Conservation (phyloP, 2,888 invertebrate species). For the Caenorhabditis virilis region DNA sequence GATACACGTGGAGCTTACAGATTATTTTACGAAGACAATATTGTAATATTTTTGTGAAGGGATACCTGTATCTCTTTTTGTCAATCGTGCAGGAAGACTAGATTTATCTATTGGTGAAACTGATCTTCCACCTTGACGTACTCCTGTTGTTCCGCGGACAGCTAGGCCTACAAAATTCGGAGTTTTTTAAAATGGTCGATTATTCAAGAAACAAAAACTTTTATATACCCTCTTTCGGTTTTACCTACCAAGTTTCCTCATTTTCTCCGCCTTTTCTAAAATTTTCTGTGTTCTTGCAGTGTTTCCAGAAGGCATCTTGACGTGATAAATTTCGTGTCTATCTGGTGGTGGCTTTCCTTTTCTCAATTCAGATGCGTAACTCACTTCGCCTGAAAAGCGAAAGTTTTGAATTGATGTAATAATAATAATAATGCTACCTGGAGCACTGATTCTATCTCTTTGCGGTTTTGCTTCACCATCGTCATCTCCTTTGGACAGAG, state of each 20-base stretch:
- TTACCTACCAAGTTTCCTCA: conserved; percentile 49
- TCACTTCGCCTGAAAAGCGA: background rate
- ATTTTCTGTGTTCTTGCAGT: conserved; percentile 52
- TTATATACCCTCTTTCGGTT: conserved; percentile 25
- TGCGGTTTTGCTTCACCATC: conserved; percentile 1
- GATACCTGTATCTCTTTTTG: background rate
- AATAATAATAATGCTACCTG: background rate
- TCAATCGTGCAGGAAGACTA: conserved; percentile 30
- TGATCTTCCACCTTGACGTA: conserved; percentile 48
- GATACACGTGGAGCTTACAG: too few species aligned
- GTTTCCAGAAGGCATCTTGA: conserved; percentile 62
- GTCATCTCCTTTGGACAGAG: conserved; percentile 3
- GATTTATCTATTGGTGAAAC: conserved; percentile 45
- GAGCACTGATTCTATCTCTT: conserved; percentile 13
- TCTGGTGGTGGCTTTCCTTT: conserved; percentile 48
- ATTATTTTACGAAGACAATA: too few species aligned
- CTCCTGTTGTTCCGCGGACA: conserved; percentile 58
- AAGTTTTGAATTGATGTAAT: background rate
- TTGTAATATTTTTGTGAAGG: too few species aligned
- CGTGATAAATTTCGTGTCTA: conserved; percentile 62
- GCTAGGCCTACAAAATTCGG: conserved; percentile 32
- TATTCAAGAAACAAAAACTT: background rate
- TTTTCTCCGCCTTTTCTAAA: conserved; percentile 42
- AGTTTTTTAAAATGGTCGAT: background rate
- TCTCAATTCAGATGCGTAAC: conserved; percentile 5